Evolutionary conservation across 92 coral and sea anemone genomes (phyloP).

Genomic region (Epizoanthus ramosus): DNA sequence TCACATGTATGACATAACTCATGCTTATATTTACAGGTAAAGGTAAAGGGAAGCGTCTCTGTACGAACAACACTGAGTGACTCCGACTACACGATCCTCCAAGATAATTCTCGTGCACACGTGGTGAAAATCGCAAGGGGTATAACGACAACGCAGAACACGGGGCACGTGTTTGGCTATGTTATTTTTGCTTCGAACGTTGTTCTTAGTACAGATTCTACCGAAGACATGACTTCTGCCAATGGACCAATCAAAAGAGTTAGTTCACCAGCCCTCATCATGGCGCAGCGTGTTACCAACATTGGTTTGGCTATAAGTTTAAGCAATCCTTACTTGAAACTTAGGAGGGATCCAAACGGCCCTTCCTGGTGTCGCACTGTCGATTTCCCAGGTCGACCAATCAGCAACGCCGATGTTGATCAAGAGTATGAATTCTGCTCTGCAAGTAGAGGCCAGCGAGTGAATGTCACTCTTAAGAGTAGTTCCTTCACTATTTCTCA

Average conservation of each 20-base stretch:
- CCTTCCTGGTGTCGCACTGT: slow-evolving; percentile 6
- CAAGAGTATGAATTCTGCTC: neutral
- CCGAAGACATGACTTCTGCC: too few species aligned
- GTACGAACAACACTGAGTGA: too few species aligned
- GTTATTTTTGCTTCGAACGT: too few species aligned
- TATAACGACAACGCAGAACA: too few species aligned
- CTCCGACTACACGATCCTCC: too few species aligned
- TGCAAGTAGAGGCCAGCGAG: neutral
- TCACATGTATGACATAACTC: too few species aligned
- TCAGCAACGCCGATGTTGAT: neutral
- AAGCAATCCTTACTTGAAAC: neutral
- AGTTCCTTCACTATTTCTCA: neutral
- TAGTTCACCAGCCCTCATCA: neutral
- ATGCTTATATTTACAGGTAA: too few species aligned
- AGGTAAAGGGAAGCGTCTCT: too few species aligned
- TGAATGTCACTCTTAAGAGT: neutral
- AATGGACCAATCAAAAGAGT: neutral
- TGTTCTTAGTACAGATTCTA: too few species aligned
- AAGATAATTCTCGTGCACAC: too few species aligned
- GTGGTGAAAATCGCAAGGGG: too few species aligned
- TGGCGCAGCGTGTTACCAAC: neutral
- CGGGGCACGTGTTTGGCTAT: too few species aligned
- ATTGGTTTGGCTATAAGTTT: neutral
- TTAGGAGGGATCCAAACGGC: neutral
- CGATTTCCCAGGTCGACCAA: neutral